Evolutionary conservation across 1,140 invertebrate genomes (phyloP), one percentile per base, ranked within the genome.

Genomic region (Hesperophylax magnus): DNA sequence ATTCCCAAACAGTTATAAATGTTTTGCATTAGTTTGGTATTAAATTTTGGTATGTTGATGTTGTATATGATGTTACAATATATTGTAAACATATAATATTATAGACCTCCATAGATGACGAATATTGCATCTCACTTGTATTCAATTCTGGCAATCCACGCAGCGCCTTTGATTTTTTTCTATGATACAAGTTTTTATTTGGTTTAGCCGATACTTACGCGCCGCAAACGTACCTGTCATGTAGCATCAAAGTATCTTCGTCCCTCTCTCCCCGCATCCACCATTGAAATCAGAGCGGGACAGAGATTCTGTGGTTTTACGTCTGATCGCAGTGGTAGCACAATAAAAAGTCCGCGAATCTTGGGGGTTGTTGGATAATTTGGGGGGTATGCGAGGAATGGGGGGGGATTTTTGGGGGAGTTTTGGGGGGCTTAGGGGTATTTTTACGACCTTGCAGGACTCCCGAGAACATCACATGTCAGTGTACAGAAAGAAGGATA

Each of bases 151-250:
- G 0, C 24, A 17, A 31, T 27, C 18, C 18, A 52, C 67, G 67
- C 15, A 56, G 22, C 52, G 71, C 24, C 71, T 17, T 34, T 58
- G 71, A n/a, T 31, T 75, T 54, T 75, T 75, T 75, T 75, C 71
- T 75, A 75, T 75, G 71, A 58, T n/a, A 58, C 52, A 75, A 75
- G 52, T 75, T 75, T 75, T 75, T 75, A 75, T 75, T 75, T 75
- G 52, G 53, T 58, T 75, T 75, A 58, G 71, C 71, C 71, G 71
- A 75, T 75, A 56, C 53, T 75, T 75, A 72, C 34, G 69, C 69
- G 22, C n/a, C 52, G 71, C 71, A 27, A 54, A 4, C 24, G 22
- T 75, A 75, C 71, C 71, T 75, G 71, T 75, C 52, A n/a, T n/a
- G n/a, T n/a, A n/a, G 27, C 71, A 75, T 75, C 71, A 75, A 56